These are phyloP conservation scores for Benitochromis conjunctus DNA, from an alignment of 2,113 vertebrate genomes.

Conservation along the genomic window DNA sequence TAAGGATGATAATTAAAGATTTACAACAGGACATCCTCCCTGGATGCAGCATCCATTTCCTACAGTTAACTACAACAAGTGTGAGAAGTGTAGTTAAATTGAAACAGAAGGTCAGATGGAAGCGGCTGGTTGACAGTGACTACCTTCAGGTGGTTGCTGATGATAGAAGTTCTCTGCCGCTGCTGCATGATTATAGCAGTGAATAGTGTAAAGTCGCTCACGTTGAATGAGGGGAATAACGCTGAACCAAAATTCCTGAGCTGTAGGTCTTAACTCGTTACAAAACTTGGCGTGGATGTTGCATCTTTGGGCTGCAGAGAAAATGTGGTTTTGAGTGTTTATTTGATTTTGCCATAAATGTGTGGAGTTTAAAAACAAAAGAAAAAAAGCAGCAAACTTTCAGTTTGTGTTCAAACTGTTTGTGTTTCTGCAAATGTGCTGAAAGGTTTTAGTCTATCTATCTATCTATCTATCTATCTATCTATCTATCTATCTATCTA, in stretches of 20 bases:
- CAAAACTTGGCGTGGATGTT: neutral
- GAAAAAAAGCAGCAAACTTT: neutral
- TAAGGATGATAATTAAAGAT: neutral
- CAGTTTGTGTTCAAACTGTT: neutral
- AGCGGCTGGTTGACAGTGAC: neutral
- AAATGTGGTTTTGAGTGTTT: neutral
- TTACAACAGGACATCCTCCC: neutral
- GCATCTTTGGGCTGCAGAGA: neutral
- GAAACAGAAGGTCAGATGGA: neutral
- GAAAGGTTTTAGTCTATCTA: too few species aligned
- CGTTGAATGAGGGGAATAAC: neutral
- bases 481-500: too few species aligned
- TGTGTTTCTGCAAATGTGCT: too few species aligned
- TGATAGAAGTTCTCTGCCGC: neutral
- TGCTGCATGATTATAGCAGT: accelerated
- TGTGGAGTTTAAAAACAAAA: neutral
- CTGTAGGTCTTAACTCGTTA: neutral
- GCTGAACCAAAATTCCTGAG: neutral
- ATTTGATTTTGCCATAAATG: neutral
- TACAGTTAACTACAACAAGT: neutral
- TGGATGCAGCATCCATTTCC: neutral
- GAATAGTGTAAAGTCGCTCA: neutral
- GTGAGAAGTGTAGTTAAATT: neutral
- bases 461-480: too few species aligned
- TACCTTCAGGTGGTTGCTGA: neutral